Conservation (phyloP, 2,888 invertebrate genomes). For the Portevinia maculata region DNA sequence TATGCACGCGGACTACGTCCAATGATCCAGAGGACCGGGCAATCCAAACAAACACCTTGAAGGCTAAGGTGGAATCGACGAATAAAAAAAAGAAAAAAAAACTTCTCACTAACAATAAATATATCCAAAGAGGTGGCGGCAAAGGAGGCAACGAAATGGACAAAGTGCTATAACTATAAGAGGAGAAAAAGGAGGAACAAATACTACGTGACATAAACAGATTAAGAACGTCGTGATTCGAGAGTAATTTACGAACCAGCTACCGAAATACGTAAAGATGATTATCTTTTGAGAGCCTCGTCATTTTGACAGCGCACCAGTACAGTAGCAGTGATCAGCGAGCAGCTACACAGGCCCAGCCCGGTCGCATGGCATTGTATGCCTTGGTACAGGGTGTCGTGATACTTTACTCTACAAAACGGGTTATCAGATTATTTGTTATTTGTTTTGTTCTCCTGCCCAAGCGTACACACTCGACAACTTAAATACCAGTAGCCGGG, state of each 20-base stretch:
- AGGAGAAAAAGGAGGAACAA: conserved; percentile 66
- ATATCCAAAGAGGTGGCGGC: conserved; percentile 47
- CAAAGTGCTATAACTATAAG: conserved; percentile 37
- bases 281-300: conserved; percentile 76
- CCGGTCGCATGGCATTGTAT: conserved; percentile 77
- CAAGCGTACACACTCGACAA: conserved; percentile 51
- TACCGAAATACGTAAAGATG: conserved; percentile 82
- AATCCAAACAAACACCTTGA: conserved; percentile 67
- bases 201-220: conserved; percentile 79
- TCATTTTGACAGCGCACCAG: conserved; percentile 79
- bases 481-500: conserved; percentile 70
- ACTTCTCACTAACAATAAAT: conserved; percentile 52
- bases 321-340: conserved; percentile 39
- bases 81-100: conserved; percentile 8
- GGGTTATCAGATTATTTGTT: conserved; percentile 75
- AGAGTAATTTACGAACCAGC: conserved; percentile 83
- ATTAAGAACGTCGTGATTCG: conserved; percentile 77
- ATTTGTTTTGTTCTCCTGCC: conserved; percentile 61
- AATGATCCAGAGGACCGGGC: conserved; percentile 30
- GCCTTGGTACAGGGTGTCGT: conserved; percentile 54
- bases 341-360: conserved; percentile 72
- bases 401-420: conserved; percentile 65
- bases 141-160: conserved; percentile 43
- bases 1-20: conserved; percentile 34
- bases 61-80: conserved; percentile 50